phyloP scores from a whole-genome alignment of 2,113 vertebrate species.

The Sula dactylatra region DNA sequence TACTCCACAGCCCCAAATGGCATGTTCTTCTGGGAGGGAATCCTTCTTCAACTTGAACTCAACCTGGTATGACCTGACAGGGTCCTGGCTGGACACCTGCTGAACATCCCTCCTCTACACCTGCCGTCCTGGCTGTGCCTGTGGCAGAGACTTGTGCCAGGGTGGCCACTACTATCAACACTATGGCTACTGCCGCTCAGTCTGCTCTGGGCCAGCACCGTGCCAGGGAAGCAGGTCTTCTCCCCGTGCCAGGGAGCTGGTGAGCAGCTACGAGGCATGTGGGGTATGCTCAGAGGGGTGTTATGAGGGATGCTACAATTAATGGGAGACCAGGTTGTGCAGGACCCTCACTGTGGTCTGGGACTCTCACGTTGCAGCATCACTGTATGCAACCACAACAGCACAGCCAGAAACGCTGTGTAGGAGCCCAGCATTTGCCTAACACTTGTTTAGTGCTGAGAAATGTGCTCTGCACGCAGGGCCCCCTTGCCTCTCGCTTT shows the following conservation, averaged over 20 bases:
- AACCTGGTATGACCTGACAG: neutral
- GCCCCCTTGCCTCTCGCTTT: neutral
- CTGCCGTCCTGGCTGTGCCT: accelerated
- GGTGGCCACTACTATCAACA: neutral
- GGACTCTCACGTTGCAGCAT: neutral
- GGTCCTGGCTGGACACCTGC: neutral
- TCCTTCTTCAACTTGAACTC: neutral
- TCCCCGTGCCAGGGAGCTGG: neutral
- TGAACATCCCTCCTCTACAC: neutral
- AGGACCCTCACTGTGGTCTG: accelerated
- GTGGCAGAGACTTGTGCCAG: accelerated
- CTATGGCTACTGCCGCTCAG: accelerated
- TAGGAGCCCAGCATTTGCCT: neutral
- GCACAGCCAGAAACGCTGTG: neutral
- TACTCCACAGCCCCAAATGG: neutral
- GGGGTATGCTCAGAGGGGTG: neutral
- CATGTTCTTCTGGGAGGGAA: neutral
- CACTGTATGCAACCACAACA: accelerated
- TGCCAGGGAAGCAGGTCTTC: neutral
- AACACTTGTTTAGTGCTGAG: neutral
- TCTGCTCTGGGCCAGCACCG: neutral
- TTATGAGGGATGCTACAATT: neutral
- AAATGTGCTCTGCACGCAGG: neutral
- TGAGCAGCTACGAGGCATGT: accelerated
- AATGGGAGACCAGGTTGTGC: neutral